Percentiles rank a stretch among this genome's conserved stretches.
Evolutionary conservation across 1,140 invertebrate genomes (phyloP).

Genomic region (Grapholita molesta): DNA sequence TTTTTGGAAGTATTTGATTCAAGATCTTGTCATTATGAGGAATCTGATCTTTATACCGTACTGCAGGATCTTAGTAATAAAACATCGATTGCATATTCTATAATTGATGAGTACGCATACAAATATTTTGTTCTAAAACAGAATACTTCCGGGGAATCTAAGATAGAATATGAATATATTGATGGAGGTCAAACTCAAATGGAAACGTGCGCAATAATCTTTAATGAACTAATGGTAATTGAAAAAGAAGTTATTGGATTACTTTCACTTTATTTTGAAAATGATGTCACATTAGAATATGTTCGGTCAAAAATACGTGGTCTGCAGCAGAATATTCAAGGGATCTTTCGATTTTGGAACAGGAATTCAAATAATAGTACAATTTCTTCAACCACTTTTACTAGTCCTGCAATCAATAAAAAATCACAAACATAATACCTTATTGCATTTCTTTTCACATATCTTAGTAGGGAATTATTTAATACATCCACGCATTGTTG

Average conservation of each 20-base stretch:
- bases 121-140: background rate
- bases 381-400: background rate
- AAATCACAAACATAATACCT: no score
- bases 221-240: background rate
- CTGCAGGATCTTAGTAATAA: background rate
- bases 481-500: no score
- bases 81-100: background rate
- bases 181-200: background rate
- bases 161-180: background rate
- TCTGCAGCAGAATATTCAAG: conserved; percentile 29
- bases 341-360: conserved; percentile 21
- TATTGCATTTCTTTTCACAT: no score
- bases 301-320: conserved; percentile 38
- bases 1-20: background rate
- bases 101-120: background rate
- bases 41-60: background rate
- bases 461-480: no score
- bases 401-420: no score
- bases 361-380: background rate
- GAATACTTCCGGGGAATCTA: background rate
- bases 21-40: background rate
- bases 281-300: conserved; percentile 42
- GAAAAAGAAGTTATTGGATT: background rate
- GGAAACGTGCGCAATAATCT: background rate
- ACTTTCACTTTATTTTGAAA: conserved; percentile 35